Conservation (phyloP, 1,140 invertebrate genomes). For the Drosophila jambulina region DNA sequence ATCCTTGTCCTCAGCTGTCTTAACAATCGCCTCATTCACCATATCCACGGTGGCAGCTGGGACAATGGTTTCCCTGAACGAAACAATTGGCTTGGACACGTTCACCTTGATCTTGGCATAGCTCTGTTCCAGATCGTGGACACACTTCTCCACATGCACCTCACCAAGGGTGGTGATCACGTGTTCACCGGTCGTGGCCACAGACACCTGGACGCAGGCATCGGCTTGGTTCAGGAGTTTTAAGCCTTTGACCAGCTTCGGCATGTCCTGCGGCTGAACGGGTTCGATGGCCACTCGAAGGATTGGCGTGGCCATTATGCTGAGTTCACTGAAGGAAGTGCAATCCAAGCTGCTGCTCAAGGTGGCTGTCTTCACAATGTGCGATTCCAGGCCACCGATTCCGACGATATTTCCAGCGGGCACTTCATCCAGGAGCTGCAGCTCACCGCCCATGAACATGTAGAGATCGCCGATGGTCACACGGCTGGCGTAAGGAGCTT, state of each 20-base stretch:
- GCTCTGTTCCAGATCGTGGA: slow-evolving; percentile 92
- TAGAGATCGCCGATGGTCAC: slow-evolving; percentile 91
- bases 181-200: slow-evolving; percentile 98
- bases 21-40: slow-evolving; percentile 94
- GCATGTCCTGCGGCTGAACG: slow-evolving; percentile 91
- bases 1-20: slow-evolving; percentile 86
- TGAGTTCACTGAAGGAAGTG: slow-evolving; percentile 95
- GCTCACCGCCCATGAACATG: slow-evolving; percentile 96
- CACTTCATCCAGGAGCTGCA: slow-evolving; percentile 92
- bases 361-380: slow-evolving; percentile 96
- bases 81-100: slow-evolving; percentile 97
- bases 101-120: slow-evolving; percentile 96
- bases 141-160: slow-evolving; percentile 98
- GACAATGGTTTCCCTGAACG: slow-evolving; percentile 97
- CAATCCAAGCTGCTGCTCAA: slow-evolving; percentile 93
- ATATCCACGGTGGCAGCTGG: slow-evolving; percentile 93
- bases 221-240: slow-evolving; percentile 89
- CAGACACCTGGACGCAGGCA: slow-evolving; percentile 94
- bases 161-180: slow-evolving; percentile 98
- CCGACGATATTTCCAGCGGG: slow-evolving; percentile 96
- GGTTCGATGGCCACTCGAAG: slow-evolving; percentile 98
- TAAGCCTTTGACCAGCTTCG: slow-evolving; percentile 91
- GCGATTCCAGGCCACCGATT: slow-evolving; percentile 94
- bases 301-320: slow-evolving; percentile 93
- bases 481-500: slow-evolving; percentile 86